Conservation (phyloP, 53 echinoderm and acorn worm genomes). For the Henricia sp. region DNA sequence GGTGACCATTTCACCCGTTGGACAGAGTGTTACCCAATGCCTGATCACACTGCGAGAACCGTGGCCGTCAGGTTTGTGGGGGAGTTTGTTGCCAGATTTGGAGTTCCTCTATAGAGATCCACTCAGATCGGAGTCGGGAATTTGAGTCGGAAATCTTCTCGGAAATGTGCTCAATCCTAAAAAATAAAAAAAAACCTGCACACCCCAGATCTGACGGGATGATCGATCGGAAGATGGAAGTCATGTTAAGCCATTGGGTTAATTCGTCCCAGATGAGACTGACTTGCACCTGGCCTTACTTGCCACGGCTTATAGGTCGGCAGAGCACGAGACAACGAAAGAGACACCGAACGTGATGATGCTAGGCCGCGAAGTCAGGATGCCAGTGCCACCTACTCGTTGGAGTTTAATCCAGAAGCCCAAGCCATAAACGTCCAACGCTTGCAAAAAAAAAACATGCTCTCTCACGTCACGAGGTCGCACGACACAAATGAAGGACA, state of each 20-base stretch:
- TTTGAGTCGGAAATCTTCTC: slow-evolving; percentile 6
- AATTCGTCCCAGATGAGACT: neutral
- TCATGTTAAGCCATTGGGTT: neutral
- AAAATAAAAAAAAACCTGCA: neutral
- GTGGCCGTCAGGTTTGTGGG: slow-evolving; percentile 1
- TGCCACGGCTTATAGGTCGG: neutral
- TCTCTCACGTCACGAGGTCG: too few relatives aligned
- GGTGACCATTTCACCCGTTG: neutral
- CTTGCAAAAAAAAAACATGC: too few relatives aligned
- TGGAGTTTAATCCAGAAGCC: too few relatives aligned
- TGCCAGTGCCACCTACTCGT: too few relatives aligned
- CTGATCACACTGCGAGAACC: neutral
- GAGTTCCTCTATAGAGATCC: slow-evolving; percentile 1
- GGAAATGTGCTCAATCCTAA: neutral
- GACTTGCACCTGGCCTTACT: slow-evolving; percentile 6
- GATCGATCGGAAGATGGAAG: neutral
- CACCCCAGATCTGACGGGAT: slow-evolving; percentile 6
- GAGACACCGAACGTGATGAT: slow-evolving; percentile 3
- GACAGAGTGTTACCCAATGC: neutral
- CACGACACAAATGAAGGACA: too few relatives aligned
- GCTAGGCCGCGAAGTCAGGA: neutral
- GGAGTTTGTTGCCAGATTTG: neutral
- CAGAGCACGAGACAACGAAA: slow-evolving; percentile 4
- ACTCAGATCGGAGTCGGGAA: slow-evolving; percentile 1
- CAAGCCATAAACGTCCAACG: too few relatives aligned